A percentile compares a stretch with the other conserved stretches of the same genome.
Evolutionary conservation across 2,113 vertebrate genomes (phyloP).

Genomic region (Muntiacus reevesi): DNA sequence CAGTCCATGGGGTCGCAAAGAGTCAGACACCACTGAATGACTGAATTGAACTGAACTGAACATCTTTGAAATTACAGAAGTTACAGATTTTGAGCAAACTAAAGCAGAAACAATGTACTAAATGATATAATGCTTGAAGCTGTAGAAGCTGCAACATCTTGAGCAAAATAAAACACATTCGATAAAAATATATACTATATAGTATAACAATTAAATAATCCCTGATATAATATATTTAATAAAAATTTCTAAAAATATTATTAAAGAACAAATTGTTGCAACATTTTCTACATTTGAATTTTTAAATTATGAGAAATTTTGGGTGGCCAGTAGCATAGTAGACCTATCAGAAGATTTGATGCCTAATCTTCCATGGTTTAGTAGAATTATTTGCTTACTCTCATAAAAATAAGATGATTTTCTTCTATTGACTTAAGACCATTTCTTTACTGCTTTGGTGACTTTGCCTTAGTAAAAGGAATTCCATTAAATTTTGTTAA

Average conservation of each 20-base stretch:
- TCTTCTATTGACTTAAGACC: not conserved
- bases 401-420: not conserved
- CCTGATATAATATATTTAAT: not conserved
- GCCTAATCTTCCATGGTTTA: not conserved
- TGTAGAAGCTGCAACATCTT: not conserved
- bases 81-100: not conserved
- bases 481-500: not conserved
- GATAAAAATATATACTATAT: not conserved
- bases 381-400: not conserved
- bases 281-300: not conserved
- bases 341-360: not conserved
- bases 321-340: not conserved
- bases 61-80: not conserved
- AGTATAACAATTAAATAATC: not conserved
- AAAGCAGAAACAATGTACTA: not conserved
- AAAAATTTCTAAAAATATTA: not conserved
- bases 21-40: not conserved
- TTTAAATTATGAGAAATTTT: not conserved
- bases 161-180: not conserved
- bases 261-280: not conserved
- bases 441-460: not conserved
- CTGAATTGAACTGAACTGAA: not conserved
- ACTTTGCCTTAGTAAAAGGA: constrained; percentile 18
- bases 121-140: not conserved
- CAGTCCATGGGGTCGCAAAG: rapidly evolving